Evolutionary conservation across 1,140 invertebrate genomes (phyloP), one percentile per base, ranked within the genome.

Genomic region (Harpegnathos saltator): DNA sequence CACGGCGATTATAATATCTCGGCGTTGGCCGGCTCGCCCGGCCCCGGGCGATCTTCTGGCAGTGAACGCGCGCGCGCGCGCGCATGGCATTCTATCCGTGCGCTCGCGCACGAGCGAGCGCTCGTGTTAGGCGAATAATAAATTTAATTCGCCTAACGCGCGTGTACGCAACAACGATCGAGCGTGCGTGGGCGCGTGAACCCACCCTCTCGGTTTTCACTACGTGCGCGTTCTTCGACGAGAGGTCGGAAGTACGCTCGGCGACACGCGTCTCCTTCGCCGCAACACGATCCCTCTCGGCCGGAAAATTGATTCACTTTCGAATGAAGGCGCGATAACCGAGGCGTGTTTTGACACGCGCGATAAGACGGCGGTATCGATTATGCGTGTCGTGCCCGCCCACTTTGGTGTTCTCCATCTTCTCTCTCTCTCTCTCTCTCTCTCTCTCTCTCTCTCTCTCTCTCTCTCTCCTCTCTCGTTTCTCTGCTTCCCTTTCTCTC

Each of bases 1-100:
- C 87, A 86, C 75, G 86, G 83, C 83, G 87, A 91, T 91, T 91
- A 91, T 90, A 90, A 90, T 90, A 90, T 90, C 90, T 89, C 75
- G 52, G 24, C 22, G 48, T 14, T 19, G 59, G 44, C 14, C 24
- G 52, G 38, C 44, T 73, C 26, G 38, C 58, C 19, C 17, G 61
- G 52, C 58, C 59, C 48, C 19, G 56, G 48, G 82, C 56, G 33
- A 77, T 83, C 14, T 56, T 72, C 75, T 59, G 75, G 69, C 78
- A 59, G 63, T 52, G 52, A 56, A 48, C 52, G 59, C 38, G 61
- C 48, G 33, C n/a, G n/a, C n/a, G n/a, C 52, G 59, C 38, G 61
- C 24, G 7, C 38, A 44, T 44, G 38, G 38, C 38, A 44, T 44
- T 44, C 38, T 44, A 44, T 44, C 38, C 38, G 38, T 9, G 38